Conservation (phyloP, 2,888 invertebrate species). For the Mesopsocus fuscifrons region DNA sequence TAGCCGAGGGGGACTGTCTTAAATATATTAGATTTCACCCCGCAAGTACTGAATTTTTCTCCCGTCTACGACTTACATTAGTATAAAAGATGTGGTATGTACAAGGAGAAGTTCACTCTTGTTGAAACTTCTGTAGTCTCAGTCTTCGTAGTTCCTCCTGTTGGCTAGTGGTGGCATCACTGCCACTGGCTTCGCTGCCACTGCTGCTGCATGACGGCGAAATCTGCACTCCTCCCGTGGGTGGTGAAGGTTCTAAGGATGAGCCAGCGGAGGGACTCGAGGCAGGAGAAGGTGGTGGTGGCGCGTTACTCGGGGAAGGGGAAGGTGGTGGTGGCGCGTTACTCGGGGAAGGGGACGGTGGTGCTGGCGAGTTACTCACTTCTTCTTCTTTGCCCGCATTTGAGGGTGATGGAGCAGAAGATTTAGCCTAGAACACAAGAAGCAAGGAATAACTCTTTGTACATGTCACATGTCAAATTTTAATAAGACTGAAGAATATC, state of each 20-base stretch:
- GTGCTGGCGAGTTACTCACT: no score
- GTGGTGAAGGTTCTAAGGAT: neutral
- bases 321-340: neutral
- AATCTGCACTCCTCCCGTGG: neutral
- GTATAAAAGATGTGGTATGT: no score
- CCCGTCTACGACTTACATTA: no score
- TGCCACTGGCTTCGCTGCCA: neutral
- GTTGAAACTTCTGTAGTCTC: constrained; percentile 49
- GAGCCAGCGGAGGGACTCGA: neutral
- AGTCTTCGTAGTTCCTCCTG: constrained; percentile 41
- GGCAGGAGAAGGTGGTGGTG: neutral
- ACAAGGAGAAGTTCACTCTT: neutral
- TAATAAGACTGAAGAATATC: no score
- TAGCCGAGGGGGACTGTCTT: no score
- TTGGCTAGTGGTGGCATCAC: constrained; percentile 25
- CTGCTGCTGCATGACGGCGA: neutral
- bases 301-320: neutral
- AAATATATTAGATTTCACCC: no score
- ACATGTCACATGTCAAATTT: no score
- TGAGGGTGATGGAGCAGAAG: no score
- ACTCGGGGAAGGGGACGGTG: neutral
- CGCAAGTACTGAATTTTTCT: no score
- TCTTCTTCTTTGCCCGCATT: no score
- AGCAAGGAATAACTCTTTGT: no score
- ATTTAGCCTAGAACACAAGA: no score